Conservation (phyloP, 2,113 vertebrate genomes). For the Ginglymostoma cirratum region DNA sequence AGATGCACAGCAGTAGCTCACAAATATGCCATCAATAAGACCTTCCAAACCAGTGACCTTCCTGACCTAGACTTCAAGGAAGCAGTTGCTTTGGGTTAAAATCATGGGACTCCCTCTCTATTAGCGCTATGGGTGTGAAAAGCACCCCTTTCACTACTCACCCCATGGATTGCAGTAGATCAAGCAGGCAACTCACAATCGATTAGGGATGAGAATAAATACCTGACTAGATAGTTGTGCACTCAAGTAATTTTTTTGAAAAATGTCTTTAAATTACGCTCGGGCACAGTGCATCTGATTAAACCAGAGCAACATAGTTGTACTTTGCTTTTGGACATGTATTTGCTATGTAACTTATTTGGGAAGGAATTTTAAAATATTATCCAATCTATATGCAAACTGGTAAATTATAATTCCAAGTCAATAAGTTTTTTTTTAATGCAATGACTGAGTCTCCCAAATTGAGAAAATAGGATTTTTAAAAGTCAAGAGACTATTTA, state of each 20-base stretch:
- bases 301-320: background rate
- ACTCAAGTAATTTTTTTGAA: background rate
- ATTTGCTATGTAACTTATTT: background rate
- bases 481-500: background rate
- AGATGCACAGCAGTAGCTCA: too few relatives aligned
- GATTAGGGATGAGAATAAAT: too few relatives aligned
- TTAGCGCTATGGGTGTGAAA: too few relatives aligned
- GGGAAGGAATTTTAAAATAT: background rate
- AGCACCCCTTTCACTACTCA: too few relatives aligned
- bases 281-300: background rate
- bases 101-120: too few relatives aligned
- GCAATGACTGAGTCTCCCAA: background rate
- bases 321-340: background rate
- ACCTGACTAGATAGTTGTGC: too few relatives aligned
- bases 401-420: background rate
- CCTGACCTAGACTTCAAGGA: too few relatives aligned
- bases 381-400: background rate
- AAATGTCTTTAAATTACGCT: background rate
- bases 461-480: background rate
- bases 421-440: background rate
- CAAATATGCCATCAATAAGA: too few relatives aligned
- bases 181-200: too few relatives aligned
- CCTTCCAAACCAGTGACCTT: too few relatives aligned
- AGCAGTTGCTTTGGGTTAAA: too few relatives aligned
- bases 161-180: too few relatives aligned